Base-by-base conservation (phyloP, 2,888 invertebrate genomes). In the Biston stratarius region DNA sequence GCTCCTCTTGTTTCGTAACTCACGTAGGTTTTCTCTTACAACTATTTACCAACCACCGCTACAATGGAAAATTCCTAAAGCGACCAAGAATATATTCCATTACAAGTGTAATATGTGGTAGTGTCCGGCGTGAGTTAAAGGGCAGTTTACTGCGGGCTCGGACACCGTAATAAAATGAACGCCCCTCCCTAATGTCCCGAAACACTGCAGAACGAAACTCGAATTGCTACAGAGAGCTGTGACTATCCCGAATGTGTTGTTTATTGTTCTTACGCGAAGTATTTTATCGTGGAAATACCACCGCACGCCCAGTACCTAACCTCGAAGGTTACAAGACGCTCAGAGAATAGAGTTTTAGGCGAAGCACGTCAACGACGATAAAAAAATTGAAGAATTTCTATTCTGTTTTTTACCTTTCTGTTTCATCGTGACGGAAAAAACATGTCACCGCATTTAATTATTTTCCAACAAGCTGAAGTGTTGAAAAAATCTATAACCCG, bases 141-240 rank as follows among this genome's bases (percentile, higher is more conserved):
- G 82, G 77, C 75, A 80, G 82, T 84, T 83, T 81, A 77, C 74
- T 74, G 71, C 71, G 74, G 74, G 71, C 74, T 80, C 75, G 78
- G 78, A 77, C 78, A 80, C 81, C 80, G 77, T 83, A 83, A 83
- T 85, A 85, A 86, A 85, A 86, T 81, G 82, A 82, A 84, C 83
- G 52, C 52, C 72, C 77, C 69, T 70, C 74, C 79, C 72, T 81
- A 83, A 85, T 82, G 83, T 80, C 79, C 75, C 76, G 77, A 83
- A 79, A 79, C 79, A 79, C 60, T 68, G 69, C 70, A 68, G 74
- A 40, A 70, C 73, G 67, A 69, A 73, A 72, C 70, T 69, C 64
- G 69, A 68, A 72, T 74, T 74, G 73, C 69, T 66, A 70, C 67
- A 72, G 55, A 24, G 55, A 55, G 33, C 56, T 48, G 62, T 57